These are phyloP conservation scores for Kuschelorhynchus macadamiae DNA, from an alignment of 2,888 invertebrate species.

Conservation along the genomic window DNA sequence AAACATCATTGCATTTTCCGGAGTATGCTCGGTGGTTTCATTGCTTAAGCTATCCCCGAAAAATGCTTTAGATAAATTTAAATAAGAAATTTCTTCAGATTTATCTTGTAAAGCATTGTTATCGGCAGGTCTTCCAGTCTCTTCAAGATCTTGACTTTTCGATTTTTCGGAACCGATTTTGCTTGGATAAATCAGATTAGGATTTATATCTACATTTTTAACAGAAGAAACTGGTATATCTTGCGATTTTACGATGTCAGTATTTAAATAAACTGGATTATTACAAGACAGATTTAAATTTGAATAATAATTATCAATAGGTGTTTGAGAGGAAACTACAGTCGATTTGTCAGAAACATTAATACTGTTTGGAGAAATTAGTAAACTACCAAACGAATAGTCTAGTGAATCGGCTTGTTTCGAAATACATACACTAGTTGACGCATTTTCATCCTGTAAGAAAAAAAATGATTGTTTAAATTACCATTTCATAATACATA, in stretches of 20 bases:
- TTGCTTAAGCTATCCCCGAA: background rate
- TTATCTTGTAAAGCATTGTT: no score
- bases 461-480: conserved; percentile 3
- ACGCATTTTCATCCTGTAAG: conserved; percentile 7
- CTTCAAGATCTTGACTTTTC: no score
- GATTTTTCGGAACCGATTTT: background rate
- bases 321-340: background rate
- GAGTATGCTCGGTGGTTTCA: background rate
- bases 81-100: no score
- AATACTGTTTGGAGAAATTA: conserved; percentile 7
- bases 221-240: background rate
- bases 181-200: conserved; percentile 8
- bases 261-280: background rate
- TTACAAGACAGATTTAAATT: conserved; percentile 4
- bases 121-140: no score
- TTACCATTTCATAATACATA: conserved; percentile 2
- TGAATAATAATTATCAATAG: background rate
- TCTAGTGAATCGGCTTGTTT: conserved; percentile 17
- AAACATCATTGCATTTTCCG: conserved; percentile 6
- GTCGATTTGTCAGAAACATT: conserved; percentile 4
- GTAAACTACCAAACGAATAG: conserved; percentile 22
- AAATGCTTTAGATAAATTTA: no score
- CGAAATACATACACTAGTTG: background rate
- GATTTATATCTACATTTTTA: conserved; percentile 20
- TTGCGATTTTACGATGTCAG: background rate